These are phyloP conservation scores for Ophioninae sp. DNA, from an alignment of 2,888 invertebrate genomes.

Conservation along the genomic window DNA sequence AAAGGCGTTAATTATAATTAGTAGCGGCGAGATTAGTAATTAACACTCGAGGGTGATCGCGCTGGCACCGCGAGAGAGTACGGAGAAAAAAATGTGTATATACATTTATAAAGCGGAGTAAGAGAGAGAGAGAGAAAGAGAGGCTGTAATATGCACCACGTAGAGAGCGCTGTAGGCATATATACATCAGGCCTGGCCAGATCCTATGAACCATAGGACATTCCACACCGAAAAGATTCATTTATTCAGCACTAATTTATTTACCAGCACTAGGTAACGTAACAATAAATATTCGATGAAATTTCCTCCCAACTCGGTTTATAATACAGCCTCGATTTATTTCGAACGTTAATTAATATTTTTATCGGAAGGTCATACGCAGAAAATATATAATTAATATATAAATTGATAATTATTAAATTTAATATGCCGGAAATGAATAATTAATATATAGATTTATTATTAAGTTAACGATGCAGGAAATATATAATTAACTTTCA, in stretches of 20 bases:
- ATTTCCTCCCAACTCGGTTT: neutral
- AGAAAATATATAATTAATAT: neutral
- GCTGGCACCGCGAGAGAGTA: slow-evolving; percentile 45
- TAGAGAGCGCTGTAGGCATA: slow-evolving; percentile 31
- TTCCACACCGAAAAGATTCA: slow-evolving; percentile 6
- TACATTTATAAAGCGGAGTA: slow-evolving; percentile 20
- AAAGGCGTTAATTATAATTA: slow-evolving; percentile 80
- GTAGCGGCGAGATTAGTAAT: slow-evolving; percentile 80
- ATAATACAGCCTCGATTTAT: neutral
- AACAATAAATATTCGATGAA: neutral
- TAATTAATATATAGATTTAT: neutral
- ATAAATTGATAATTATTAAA: too few species aligned
- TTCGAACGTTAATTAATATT: neutral
- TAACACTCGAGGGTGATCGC: slow-evolving; percentile 79
- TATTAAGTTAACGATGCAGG: neutral
- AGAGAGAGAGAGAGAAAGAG: neutral
- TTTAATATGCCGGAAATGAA: neutral
- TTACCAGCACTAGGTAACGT: neutral
- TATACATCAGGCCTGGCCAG: slow-evolving; percentile 20
- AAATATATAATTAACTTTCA: neutral
- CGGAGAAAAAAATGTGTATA: slow-evolving; percentile 18
- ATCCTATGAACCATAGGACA: slow-evolving; percentile 24
- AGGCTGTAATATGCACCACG: slow-evolving; percentile 39
- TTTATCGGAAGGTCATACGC: neutral
- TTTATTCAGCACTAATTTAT: neutral